Conservation (phyloP, 2,888 invertebrate genomes). For the Microctonus aethiopoides region DNA sequence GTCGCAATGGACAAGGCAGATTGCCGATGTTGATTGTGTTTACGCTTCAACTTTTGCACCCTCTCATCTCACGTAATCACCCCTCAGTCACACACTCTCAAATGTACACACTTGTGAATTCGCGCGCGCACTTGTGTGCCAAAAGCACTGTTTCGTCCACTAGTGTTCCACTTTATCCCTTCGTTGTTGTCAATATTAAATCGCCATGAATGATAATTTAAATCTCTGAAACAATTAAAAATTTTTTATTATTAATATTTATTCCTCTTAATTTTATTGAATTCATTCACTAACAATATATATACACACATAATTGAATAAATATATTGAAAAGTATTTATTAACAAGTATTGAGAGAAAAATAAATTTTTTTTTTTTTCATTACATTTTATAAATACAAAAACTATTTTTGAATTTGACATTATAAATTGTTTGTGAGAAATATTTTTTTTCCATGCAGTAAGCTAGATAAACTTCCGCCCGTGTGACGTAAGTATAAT, state of each 20-base stretch:
- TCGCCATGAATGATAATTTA: not conserved
- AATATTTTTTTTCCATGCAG: too few relatives aligned
- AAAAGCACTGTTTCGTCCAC: not conserved
- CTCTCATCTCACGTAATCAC: conserved; percentile 48
- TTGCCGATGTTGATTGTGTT: conserved; percentile 59
- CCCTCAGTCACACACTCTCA: conserved; percentile 27
- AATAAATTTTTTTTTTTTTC: too few relatives aligned
- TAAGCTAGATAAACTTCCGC: too few relatives aligned
- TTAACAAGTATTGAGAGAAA: too few relatives aligned
- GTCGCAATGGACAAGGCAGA: conserved; percentile 62
- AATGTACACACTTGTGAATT: not conserved
- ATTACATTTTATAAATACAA: too few relatives aligned
- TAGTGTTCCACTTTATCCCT: not conserved
- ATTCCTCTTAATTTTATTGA: not conserved
- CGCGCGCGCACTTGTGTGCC: not conserved
- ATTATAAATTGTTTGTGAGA: too few relatives aligned
- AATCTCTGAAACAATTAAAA: not conserved
- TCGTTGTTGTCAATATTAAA: conserved; percentile 1
- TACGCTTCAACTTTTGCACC: conserved; percentile 54
- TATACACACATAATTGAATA: too few relatives aligned
- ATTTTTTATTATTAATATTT: not conserved
- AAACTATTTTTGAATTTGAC: too few relatives aligned
- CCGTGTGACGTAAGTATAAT: too few relatives aligned
- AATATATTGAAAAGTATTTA: too few relatives aligned
- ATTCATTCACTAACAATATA: not conserved